Conservation (phyloP, 2,113 vertebrate species). For the Rhabdomys dilectus region DNA sequence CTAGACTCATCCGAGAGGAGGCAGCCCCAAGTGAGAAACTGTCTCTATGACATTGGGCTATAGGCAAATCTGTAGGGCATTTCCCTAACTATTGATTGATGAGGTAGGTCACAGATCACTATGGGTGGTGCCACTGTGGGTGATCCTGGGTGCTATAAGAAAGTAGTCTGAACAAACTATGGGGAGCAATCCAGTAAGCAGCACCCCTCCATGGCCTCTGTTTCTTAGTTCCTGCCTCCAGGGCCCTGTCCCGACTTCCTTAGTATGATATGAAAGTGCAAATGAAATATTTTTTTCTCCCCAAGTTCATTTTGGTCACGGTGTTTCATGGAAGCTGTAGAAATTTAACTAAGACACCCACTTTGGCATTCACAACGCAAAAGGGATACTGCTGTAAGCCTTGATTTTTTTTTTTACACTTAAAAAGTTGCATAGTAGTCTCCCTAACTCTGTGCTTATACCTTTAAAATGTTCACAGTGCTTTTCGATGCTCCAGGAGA, state of each 20-base stretch:
- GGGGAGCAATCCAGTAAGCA: neutral
- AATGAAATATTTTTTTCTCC: neutral
- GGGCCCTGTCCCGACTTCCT: neutral
- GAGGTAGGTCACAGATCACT: neutral
- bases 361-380: neutral
- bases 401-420: neutral
- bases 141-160: neutral
- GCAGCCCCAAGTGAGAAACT: neutral
- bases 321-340: neutral
- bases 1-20: neutral
- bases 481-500: neutral
- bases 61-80: neutral
- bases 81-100: neutral
- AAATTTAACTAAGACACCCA: neutral
- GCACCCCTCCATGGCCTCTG: neutral
- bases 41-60: neutral
- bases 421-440: neutral
- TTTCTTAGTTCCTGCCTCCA: neutral
- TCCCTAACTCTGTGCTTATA: neutral
- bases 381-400: neutral
- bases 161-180: neutral
- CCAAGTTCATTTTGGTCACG: neutral
- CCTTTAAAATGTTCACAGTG: neutral
- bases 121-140: neutral
- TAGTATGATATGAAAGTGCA: neutral